Conservation (phyloP, 2,797 vertebrate genomes). For the Trachops cirrhosus region DNA sequence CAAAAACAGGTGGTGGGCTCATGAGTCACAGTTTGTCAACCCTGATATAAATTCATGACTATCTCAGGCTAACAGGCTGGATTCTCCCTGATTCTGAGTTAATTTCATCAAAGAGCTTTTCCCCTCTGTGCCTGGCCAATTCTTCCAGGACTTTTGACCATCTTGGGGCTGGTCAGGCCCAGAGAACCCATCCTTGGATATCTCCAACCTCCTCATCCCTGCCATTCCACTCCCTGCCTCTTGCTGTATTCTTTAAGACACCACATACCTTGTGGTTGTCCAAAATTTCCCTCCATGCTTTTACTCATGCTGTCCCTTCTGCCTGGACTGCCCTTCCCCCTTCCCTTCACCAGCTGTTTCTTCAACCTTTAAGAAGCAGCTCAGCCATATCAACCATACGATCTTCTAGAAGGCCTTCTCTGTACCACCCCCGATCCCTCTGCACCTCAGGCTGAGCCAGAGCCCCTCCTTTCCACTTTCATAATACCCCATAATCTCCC, state of each 20-base stretch:
- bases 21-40: not conserved
- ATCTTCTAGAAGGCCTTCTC: not conserved
- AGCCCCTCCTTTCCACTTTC: not conserved
- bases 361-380: not conserved
- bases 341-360: not conserved
- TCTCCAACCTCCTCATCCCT: not conserved
- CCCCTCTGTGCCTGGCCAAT: not conserved
- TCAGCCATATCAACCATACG: not conserved
- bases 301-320: not conserved
- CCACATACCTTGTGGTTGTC: not conserved
- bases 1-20: not conserved
- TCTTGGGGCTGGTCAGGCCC: not conserved
- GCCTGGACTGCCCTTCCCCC: not conserved
- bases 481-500: not conserved
- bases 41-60: not conserved
- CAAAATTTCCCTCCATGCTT: not conserved
- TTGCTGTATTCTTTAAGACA: not conserved
- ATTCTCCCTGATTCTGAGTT: not conserved
- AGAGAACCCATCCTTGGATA: not conserved
- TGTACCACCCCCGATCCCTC: not conserved
- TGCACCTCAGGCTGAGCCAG: not conserved
- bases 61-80: not conserved
- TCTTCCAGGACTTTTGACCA: not conserved
- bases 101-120: not conserved
- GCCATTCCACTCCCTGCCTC: not conserved